Evolutionary conservation across 2,113 vertebrate species (phyloP).

Genomic region (Coryphaenoides rupestris): DNA sequence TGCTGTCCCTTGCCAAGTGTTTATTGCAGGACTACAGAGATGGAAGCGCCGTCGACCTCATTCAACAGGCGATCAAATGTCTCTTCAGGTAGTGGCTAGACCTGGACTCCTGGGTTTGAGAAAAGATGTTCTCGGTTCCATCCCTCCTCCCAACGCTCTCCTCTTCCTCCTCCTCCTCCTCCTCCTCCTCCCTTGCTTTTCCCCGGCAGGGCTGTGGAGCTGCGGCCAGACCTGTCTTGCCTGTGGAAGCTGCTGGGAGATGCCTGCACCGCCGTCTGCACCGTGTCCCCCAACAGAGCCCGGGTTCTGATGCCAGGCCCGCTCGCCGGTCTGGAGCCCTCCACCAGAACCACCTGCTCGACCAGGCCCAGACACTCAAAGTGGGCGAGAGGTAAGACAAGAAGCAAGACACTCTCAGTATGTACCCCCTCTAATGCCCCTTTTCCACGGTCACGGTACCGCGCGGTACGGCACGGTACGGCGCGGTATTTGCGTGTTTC

Average conservation of each 20-base stretch:
- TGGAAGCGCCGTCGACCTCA: constrained; percentile 80
- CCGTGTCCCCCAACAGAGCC: constrained; percentile 77
- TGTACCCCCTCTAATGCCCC: no score
- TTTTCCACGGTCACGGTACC: no score
- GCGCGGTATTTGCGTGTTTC: no score
- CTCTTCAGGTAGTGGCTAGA: constrained; percentile 77
- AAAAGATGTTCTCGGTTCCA: no score
- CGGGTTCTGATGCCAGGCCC: constrained; percentile 72
- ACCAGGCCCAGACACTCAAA: constrained; percentile 80
- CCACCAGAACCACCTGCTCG: constrained; percentile 62
- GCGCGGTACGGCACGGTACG: no score
- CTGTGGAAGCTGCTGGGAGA: constrained; percentile 95
- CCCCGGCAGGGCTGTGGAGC: constrained; percentile 76
- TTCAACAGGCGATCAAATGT: constrained; percentile 85
- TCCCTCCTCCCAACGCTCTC: background rate
- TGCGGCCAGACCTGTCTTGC: constrained; percentile 84
- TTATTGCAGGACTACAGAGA: constrained; percentile 86
- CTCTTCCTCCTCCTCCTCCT: no score
- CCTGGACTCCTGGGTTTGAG: background rate
- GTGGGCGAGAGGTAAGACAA: constrained; percentile 84
- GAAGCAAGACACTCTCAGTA: background rate
- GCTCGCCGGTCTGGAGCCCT: constrained; percentile 71
- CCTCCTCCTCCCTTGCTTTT: no score
- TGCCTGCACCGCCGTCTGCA: constrained; percentile 76
- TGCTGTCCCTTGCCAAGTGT: constrained; percentile 81